Base-by-base conservation (phyloP, 2,113 vertebrate genomes). In the Lichenostomus cassidix region DNA sequence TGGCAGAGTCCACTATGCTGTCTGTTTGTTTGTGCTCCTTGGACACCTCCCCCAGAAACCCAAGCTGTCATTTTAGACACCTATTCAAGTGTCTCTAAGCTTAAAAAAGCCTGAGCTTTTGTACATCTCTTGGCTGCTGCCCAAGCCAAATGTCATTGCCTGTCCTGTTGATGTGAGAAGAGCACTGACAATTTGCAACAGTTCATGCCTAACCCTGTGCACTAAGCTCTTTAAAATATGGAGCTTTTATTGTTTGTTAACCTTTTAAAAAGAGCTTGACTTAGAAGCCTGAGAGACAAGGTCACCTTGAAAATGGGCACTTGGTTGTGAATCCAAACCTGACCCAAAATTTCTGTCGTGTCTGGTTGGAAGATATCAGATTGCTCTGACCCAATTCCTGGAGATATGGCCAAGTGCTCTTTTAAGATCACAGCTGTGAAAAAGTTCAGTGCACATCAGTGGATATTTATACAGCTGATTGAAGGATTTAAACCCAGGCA, bases 191-290 rank as follows among this genome's bases (percentile, higher is more conserved):
- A 16, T 79, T 85, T 86, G 27, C 58, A 70, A n/a, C 28, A 42
- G 37, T 37, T 53, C 0, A 0, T 68, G 69, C 31, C 46, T 47
- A 77, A 58, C 12, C 21, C 12, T 0, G 0, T 47, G 33, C 68
- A 58, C 59, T 11, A 35, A 77, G n/a, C 37, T 55, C 42, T 80
- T 79, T 49, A 83, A 78, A 95, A 75, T 18, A 60, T 0, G 0
- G 29, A 19, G 20, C 9, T 60, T 49, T 79, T 62, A 12, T 49
- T 82, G 22, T 64, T 85, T 83, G 20, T 7, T 80, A 88, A 83
- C 23, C 12, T 95, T 83, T 86, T 16, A 44, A 83, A 85, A 91
- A 33, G 18, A 75, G 20, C 22, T 62, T 50, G 53, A 70, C 47
- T 77, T 90, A 37, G 55, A 65, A 65, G 25, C 21, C 53, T 79